Conservation (phyloP, 2,888 invertebrate species). For the Drepana falcataria region DNA sequence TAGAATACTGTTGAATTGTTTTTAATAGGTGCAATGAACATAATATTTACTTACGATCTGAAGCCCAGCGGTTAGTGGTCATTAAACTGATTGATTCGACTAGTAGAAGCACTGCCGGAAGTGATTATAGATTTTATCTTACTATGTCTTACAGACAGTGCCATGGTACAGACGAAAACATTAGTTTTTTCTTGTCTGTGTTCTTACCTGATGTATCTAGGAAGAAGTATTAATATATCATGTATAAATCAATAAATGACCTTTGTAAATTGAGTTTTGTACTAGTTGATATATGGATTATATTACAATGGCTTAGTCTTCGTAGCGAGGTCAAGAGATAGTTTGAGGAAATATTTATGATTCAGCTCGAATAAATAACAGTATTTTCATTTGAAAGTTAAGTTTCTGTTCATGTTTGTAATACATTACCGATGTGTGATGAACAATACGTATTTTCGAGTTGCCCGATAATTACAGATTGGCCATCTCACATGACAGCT, state of each 20-base stretch:
- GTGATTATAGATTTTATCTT: conserved; percentile 7
- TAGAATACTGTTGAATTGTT: not conserved
- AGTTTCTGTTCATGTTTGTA: too few relatives aligned
- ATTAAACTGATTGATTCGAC: conserved; percentile 9
- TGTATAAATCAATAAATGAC: not conserved
- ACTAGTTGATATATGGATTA: not conserved
- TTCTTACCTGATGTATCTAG: not conserved
- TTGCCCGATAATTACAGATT: too few relatives aligned
- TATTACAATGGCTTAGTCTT: not conserved
- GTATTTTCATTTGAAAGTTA: not conserved
- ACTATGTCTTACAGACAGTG: not conserved
- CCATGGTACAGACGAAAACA: not conserved
- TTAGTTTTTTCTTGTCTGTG: not conserved
- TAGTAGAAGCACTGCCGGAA: conserved; percentile 22
- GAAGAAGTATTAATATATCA: not conserved
- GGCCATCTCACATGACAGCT: too few relatives aligned
- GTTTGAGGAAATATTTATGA: not conserved
- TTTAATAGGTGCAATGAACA: not conserved
- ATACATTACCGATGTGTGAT: too few relatives aligned
- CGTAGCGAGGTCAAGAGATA: not conserved
- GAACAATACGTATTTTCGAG: too few relatives aligned
- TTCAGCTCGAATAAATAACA: not conserved
- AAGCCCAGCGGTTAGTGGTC: conserved; percentile 9
- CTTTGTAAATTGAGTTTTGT: not conserved
- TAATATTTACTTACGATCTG: not conserved